Evolutionary conservation across 2,888 invertebrate species (phyloP), one percentile per base, ranked within the genome.

Genomic region (Notocelia uddmanniana): DNA sequence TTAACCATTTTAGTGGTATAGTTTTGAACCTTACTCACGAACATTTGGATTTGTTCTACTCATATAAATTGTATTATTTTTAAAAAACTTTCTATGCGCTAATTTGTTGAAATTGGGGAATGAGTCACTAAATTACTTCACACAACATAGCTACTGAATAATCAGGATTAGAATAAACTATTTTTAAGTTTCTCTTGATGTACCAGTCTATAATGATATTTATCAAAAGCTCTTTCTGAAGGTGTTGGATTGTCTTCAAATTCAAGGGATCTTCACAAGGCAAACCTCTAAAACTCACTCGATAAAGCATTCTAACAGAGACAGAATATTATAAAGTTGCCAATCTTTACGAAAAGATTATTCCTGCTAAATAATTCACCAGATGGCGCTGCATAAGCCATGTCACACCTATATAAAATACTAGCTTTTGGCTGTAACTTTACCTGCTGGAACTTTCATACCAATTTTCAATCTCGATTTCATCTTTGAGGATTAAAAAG

Each of bases 251-350:
- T 21, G 6, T 60, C 18, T n/a, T 21, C 19, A 23, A 50, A 45
- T 31, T 26, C 18, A 48, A 26, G 18, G 62, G 62, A 23, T 26
- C 23, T 21, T 59, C 10, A 37, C 13, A 23, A 60, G 23, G 23
- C 11, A 60, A 62, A 62, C 26, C 26, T 18, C 26, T 15, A 60
- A 60, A 18, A 59, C 21, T 58, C 68, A 21, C 50, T 19, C 50
- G 50, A 63, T 18, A 34, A 68, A 68, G 58, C 59, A 52, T 59
- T 68, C 41, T 41, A 41, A 41, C 15, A 15, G 41, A 41, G 15
- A 45, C 45, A n/a, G 13, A 15, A 41, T 8, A 45, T 45, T 45
- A 45, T n/a, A 45, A n/a, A 13, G 8, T n/a, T n/a, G 8, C 15
- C 45, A 45, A 45, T 45, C 1, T n/a, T 45, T 31, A 31, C 3